Evolutionary conservation across 2,113 vertebrate genomes (phyloP), one percentile per base, ranked within the genome.

Genomic region (Dipodomys spectabilis): DNA sequence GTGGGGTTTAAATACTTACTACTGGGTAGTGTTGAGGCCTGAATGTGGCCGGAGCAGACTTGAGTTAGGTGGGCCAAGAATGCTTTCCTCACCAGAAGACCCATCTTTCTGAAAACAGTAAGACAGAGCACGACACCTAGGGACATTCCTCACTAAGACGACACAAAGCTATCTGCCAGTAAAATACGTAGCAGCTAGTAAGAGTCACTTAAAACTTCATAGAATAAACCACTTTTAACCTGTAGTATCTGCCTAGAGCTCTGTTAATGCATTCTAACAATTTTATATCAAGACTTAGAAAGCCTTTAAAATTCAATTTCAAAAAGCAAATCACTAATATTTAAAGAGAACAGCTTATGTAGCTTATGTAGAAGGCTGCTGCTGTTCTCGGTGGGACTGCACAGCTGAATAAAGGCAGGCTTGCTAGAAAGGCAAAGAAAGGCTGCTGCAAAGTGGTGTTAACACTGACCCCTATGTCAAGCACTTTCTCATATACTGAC

Each of bases 391-490:
- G 90, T 83, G 94, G 93, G 82, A 87, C 92, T 93, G 67, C 91
- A 86, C 7, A 86, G 95, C 88, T 7, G 19, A 96, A 87, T n/a
- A 86, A 89, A 81, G 92, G 27, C 67, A 80, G 95, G 83, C 67
- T 81, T 79, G 53, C 79, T 87, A 83, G 57, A 22, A 57, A 94
- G 96, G 91, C 53, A 95, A 91, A 77, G 96, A 95, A 91, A 77
- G 96, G 74, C 84, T 57, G 91, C 69, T 96, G 92, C 86, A 94
- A 91, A 93, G 90, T 92, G 45, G 65, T 90, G 6, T 68, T 81
- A 94, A 97, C 95, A 97, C 97, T 97, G 95, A 94, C 91, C 91
- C 95, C 94, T 93, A 74, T 74, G 93, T 96, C 97, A 96, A 98
- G 90, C 95, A 97, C 75, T 95, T 86, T 73, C 60, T 96, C n/a